Conservation (phyloP, 1,140 invertebrate genomes). For the Semibalanus balanoides region DNA sequence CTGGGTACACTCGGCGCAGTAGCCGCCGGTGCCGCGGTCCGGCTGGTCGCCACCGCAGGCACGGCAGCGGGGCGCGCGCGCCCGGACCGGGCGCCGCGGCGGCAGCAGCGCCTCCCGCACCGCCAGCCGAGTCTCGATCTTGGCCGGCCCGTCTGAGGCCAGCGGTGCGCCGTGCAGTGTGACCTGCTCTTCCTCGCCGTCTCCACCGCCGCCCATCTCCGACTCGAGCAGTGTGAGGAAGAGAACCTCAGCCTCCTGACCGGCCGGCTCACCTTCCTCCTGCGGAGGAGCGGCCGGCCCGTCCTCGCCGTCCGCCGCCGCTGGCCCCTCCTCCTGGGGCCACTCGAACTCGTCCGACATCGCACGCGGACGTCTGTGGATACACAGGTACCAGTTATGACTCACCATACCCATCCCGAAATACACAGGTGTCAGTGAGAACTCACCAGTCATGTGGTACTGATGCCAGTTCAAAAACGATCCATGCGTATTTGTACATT, state of each 20-base stretch:
- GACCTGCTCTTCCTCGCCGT: background rate
- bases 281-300: too few species aligned
- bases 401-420: too few species aligned
- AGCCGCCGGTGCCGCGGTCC: background rate
- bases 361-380: too few species aligned
- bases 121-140: slow-evolving; percentile 16
- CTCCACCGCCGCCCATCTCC: background rate
- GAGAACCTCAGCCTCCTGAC: background rate
- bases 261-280: too few species aligned
- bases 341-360: too few species aligned
- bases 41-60: slow-evolving; percentile 13
- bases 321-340: too few species aligned
- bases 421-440: too few species aligned
- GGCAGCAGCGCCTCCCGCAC: slow-evolving; percentile 18
- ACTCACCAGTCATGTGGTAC: too few species aligned
- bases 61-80: slow-evolving; percentile 10
- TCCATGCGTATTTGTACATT: too few species aligned
- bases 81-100: slow-evolving; percentile 11
- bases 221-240: background rate
- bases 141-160: background rate
- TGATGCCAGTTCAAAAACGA: too few species aligned
- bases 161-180: background rate
- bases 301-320: too few species aligned
- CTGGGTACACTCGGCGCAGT: background rate
- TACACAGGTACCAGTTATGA: too few species aligned